These are phyloP conservation scores for Halichondria panicea DNA, from an alignment of 37 sponge, comb jelly and placozoan species.

Conservation along the genomic window DNA sequence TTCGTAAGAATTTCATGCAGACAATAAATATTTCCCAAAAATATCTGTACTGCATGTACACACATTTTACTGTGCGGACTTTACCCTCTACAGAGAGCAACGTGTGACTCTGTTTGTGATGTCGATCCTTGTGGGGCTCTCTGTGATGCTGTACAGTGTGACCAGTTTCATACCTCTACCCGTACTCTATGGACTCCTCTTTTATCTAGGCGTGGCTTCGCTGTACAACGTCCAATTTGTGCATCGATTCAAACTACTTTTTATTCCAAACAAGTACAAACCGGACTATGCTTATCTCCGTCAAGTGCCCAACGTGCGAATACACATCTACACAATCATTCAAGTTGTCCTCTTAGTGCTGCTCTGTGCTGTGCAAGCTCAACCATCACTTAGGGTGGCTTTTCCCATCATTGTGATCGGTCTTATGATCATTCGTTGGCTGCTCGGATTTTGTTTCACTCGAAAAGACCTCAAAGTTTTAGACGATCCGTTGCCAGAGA, in stretches of 20 bases:
- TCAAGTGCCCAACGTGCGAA: conserved; percentile 67
- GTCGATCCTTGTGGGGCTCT: conserved; percentile 66
- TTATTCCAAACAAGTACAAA: conserved; percentile 81
- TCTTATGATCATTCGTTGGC: conserved; percentile 49
- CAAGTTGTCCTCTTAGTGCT: conserved; percentile 68
- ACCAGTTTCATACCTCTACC: conserved; percentile 76
- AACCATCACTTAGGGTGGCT: conserved; percentile 42
- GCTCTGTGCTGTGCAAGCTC: conserved; percentile 45
- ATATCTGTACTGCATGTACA: too few relatives aligned
- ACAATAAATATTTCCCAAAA: too few relatives aligned
- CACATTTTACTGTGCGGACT: too few relatives aligned
- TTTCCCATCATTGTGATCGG: conserved; percentile 77
- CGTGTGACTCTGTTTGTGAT: conserved; percentile 71
- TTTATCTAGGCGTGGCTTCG: conserved; percentile 84
- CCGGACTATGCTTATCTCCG: conserved; percentile 83
- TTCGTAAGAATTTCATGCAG: too few relatives aligned
- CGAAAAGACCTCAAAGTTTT: conserved; percentile 56
- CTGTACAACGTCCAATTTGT: conserved; percentile 78
- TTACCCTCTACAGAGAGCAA: conserved; percentile 72
- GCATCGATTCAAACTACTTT: conserved; percentile 55
- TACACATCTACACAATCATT: conserved; percentile 69
- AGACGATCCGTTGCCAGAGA: conserved; percentile 69
- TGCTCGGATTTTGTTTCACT: conserved; percentile 57
- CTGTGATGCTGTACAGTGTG: conserved; percentile 52
- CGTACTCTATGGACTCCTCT: conserved; percentile 84